Evolutionary conservation across 2,888 invertebrate species (phyloP).

Genomic region (Drosophila nr. fundita): DNA sequence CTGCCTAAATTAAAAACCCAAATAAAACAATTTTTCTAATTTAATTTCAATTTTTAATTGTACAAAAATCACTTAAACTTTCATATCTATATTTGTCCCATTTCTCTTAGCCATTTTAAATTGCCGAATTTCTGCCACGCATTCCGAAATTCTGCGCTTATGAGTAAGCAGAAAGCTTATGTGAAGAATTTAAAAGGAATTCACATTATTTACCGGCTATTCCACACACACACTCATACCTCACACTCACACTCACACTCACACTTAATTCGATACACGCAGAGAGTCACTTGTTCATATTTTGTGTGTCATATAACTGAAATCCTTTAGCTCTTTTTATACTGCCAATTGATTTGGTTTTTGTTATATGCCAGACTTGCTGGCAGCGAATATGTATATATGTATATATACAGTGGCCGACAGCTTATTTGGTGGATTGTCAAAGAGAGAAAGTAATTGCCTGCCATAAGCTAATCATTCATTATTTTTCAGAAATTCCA

Average conservation of each 20-base stretch:
- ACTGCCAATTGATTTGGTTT: slow-evolving; percentile 7
- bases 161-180: slow-evolving; percentile 9
- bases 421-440: too few relatives aligned
- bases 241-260: not conserved
- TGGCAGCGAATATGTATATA: not conserved
- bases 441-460: too few relatives aligned
- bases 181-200: slow-evolving; percentile 1
- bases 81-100: not conserved
- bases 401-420: not conserved
- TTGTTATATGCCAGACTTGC: not conserved
- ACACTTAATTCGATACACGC: slow-evolving; percentile 4
- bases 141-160: not conserved
- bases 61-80: not conserved
- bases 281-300: slow-evolving; percentile 4
- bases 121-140: not conserved
- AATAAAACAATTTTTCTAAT: not conserved
- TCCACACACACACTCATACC: not conserved
- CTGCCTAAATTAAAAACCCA: not conserved
- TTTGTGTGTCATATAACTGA: slow-evolving; percentile 6
- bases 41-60: not conserved
- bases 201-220: slow-evolving; percentile 10
- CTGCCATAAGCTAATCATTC: too few relatives aligned
- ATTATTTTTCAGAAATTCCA: too few relatives aligned
- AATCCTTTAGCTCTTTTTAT: slow-evolving; percentile 4
- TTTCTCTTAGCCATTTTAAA: not conserved